Evolutionary conservation across 2,888 invertebrate species (phyloP), one percentile per base, ranked within the genome.

Genomic region (Megaustenia siamemsis): DNA sequence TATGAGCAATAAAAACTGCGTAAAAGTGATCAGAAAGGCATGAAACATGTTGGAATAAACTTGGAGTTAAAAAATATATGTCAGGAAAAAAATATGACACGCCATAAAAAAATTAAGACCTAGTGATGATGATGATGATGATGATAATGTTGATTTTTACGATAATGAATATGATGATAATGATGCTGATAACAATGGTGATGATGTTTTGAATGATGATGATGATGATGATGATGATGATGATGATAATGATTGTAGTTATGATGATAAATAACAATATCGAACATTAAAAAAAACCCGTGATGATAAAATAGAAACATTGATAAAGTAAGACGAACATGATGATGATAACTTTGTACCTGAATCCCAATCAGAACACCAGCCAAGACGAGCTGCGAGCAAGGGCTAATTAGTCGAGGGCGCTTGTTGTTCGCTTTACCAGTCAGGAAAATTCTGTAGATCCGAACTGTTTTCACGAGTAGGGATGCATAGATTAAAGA

Each of bases 361-460:
- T 89, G 89, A 28, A 86, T 40, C 15, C 73, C 56, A 24, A 87
- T 77, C 4, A 88, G 73, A n/a, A 69, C 18, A 6, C 80, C 38
- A 0, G 86, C 79, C 4, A 88, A 53, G 32, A 82, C 73, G 32
- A 89, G 21, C 86, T 90, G 90, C n/a, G 86, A 87, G 21, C 78
- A 82, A 40, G 87, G 83, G 12, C 87, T 86, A 32, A 89, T 87
- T 73, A 88, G 87, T 24, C 68, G 78, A 1, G 89, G 90, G 35
- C 86, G 78, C n/a, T 71, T 78, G 56, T 80, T 87, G 2, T 82
- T 79, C 60, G 86, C 85, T 63, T 85, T 85, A 24, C 87, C 90
- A 15, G 86, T 78, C 18, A 75, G 78, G 84, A 91, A 91, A 66
- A 91, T 91, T 35, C 91, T 84, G 83, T 89, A 90, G 66, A 91